Evolutionary conservation across 2,113 vertebrate species (phyloP).

Genomic region (Lutjanus erythropterus): DNA sequence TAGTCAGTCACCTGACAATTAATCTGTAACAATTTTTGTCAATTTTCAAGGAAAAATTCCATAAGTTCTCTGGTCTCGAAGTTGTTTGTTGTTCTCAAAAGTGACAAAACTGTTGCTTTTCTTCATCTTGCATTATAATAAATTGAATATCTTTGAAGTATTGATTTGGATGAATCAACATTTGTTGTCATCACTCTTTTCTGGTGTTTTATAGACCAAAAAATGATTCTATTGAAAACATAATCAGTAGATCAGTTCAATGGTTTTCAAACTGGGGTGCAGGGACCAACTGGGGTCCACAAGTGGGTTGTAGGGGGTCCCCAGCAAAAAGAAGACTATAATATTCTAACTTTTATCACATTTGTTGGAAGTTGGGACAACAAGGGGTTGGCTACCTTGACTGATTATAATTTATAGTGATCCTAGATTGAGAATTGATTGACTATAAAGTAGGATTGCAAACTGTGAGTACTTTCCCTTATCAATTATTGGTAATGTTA

Average conservation of each 20-base stretch:
- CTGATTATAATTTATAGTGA: too few species aligned
- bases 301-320: too few species aligned
- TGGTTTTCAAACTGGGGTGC: too few species aligned
- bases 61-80: not conserved
- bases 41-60: not conserved
- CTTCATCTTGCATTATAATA: not conserved
- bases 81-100: not conserved
- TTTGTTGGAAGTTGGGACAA: too few species aligned
- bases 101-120: not conserved
- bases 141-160: not conserved
- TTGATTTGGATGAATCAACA: not conserved
- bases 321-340: too few species aligned
- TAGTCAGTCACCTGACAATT: not conserved
- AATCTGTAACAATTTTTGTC: not conserved
- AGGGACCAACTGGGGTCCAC: too few species aligned
- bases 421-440: too few species aligned
- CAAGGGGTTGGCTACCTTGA: too few species aligned
- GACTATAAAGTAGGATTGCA: too few species aligned
- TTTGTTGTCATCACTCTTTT: not conserved
- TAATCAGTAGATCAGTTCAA: not conserved
- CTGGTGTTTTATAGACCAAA: not conserved
- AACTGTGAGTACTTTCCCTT: too few species aligned
- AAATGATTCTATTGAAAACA: not conserved
- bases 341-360: too few species aligned
- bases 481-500: too few species aligned